Conservation (phyloP, 1,140 invertebrate genomes). For the Dreissena rostriformis region DNA sequence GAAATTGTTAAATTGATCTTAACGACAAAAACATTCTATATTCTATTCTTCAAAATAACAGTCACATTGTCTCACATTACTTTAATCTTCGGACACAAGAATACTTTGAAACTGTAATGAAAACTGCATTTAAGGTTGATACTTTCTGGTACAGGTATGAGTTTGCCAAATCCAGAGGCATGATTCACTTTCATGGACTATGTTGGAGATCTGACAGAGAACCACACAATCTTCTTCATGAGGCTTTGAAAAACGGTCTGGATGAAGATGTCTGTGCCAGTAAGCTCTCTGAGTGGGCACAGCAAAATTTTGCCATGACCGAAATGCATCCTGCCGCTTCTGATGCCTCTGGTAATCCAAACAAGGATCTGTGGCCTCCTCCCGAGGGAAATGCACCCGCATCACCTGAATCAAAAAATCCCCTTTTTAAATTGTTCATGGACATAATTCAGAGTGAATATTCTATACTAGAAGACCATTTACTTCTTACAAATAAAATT, state of each 20-base stretch:
- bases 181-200: conserved; percentile 30
- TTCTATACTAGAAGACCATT: no score
- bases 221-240: conserved; percentile 27
- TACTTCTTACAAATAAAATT: no score
- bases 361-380: conserved; percentile 54
- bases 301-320: no score
- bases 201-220: conserved; percentile 24
- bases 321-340: conserved; percentile 52
- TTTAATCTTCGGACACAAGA: conserved; percentile 54
- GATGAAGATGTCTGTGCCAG: conserved; percentile 6
- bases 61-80: conserved; percentile 56
- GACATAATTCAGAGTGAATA: no score
- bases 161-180: conserved; percentile 33
- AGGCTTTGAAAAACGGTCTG: conserved; percentile 12
- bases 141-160: conserved; percentile 14
- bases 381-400: conserved; percentile 53
- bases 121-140: conserved; percentile 42
- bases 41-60: conserved; percentile 42
- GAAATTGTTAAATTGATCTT: conserved; percentile 22
- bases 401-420: no score
- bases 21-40: background rate
- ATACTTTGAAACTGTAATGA: conserved; percentile 51
- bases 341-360: conserved; percentile 55
- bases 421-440: no score
- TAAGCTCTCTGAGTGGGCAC: background rate